These are phyloP conservation scores for Empidonax alnorum DNA, from an alignment of 2,113 vertebrate genomes.

Conservation along the genomic window DNA sequence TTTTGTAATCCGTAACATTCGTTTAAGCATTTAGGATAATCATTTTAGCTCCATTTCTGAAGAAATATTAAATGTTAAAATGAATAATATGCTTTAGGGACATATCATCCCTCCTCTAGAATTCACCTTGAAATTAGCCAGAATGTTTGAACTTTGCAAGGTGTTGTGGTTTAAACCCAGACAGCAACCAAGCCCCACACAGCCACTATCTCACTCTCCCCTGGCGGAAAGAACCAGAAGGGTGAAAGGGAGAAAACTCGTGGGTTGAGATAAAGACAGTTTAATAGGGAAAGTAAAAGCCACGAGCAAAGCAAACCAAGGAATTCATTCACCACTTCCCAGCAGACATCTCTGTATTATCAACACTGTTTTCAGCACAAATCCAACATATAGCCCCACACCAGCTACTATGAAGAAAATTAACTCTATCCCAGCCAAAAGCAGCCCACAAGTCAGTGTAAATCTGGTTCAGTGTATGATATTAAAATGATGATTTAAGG, in stretches of 20 bases:
- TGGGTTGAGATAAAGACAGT: neutral
- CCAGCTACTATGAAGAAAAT: neutral
- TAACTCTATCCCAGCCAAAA: neutral
- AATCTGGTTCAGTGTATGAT: constrained; percentile 31
- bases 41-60: neutral
- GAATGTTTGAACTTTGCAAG: constrained; percentile 59
- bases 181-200: neutral
- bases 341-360: neutral
- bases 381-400: neutral
- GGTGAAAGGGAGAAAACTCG: neutral
- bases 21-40: neutral
- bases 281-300: neutral
- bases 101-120: neutral
- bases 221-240: neutral
- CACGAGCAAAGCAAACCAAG: neutral
- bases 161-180: neutral
- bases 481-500: constrained; percentile 53
- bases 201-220: neutral
- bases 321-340: neutral
- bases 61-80: constrained; percentile 31
- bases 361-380: neutral
- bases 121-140: constrained; percentile 50
- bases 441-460: constrained; percentile 40
- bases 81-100: constrained; percentile 17
- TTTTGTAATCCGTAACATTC: neutral